These are phyloP conservation scores for Chascanopsetta lugubris DNA, from an alignment of 2,113 vertebrate species.

Conservation along the genomic window DNA sequence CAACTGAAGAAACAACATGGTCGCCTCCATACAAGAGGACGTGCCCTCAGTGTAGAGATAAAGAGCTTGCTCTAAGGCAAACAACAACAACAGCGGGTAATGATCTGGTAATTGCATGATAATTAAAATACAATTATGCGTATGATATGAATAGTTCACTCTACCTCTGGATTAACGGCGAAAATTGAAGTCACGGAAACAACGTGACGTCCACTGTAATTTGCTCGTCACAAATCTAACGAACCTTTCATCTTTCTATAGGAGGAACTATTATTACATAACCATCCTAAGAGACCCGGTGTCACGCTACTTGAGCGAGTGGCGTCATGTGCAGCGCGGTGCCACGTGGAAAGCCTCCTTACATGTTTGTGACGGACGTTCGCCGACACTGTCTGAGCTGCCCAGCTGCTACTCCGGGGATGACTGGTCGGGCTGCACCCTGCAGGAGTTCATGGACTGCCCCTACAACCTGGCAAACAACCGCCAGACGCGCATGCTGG, in stretches of 20 bases:
- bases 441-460: conserved; percentile 97
- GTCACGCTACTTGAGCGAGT: conserved; percentile 95
- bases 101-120: too few species aligned
- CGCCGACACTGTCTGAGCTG: conserved; percentile 91
- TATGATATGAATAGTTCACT: too few species aligned
- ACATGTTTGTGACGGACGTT: conserved; percentile 92
- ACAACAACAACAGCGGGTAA: too few species aligned
- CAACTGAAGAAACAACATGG: too few species aligned
- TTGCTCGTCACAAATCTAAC: neutral
- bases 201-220: too few species aligned
- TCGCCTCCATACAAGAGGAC: too few species aligned
- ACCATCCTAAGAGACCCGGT: conserved; percentile 96
- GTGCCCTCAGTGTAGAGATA: too few species aligned
- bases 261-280: conserved; percentile 96
- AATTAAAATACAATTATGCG: too few species aligned
- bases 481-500: conserved; percentile 96
- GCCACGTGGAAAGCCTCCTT: conserved; percentile 96
- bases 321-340: conserved; percentile 96
- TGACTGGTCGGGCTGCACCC: conserved; percentile 94
- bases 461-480: conserved; percentile 97
- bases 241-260: conserved; percentile 34
- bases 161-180: too few species aligned
- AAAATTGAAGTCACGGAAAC: too few species aligned
- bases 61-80: too few species aligned
- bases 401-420: conserved; percentile 94